A percentile compares a stretch with the other conserved stretches of the same genome.
Evolutionary conservation across 2,113 vertebrate species (phyloP).

Genomic region (Lipotes vexillifer): DNA sequence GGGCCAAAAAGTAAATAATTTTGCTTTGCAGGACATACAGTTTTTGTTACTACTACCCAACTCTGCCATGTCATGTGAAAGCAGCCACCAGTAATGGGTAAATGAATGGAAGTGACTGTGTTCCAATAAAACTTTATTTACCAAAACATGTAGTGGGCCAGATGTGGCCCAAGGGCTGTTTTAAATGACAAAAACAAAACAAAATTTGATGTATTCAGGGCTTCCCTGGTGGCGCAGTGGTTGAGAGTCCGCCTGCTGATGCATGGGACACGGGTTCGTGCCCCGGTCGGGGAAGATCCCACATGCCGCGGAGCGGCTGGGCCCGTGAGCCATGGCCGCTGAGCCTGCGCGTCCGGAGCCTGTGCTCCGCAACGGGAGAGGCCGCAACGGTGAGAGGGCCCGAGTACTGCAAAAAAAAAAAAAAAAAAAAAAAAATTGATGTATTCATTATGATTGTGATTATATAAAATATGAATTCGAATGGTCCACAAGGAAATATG

Average conservation of each 20-base stretch:
- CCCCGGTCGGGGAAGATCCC: no score
- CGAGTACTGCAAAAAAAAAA: no score
- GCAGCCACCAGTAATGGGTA: background rate
- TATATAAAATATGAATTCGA: background rate
- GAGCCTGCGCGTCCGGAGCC: no score
- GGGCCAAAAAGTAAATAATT: background rate
- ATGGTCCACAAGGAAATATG: background rate
- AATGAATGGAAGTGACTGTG: background rate
- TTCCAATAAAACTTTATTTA: slow-evolving; percentile 45
- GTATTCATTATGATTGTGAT: background rate
- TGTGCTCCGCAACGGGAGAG: no score
- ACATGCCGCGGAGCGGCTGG: no score
- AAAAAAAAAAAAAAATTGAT: background rate
- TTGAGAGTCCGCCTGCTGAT: no score
- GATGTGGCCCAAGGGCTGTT: background rate
- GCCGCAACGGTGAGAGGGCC: no score
- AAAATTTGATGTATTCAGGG: background rate
- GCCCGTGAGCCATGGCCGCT: no score
- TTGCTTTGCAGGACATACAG: background rate
- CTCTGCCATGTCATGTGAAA: background rate
- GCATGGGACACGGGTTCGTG: no score
- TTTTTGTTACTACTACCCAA: background rate
- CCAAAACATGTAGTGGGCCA: background rate
- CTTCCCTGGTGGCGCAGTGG: no score
- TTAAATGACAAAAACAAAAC: background rate